Conservation (phyloP, 2,113 vertebrate species). For the Heloderma charlesbogerti region DNA sequence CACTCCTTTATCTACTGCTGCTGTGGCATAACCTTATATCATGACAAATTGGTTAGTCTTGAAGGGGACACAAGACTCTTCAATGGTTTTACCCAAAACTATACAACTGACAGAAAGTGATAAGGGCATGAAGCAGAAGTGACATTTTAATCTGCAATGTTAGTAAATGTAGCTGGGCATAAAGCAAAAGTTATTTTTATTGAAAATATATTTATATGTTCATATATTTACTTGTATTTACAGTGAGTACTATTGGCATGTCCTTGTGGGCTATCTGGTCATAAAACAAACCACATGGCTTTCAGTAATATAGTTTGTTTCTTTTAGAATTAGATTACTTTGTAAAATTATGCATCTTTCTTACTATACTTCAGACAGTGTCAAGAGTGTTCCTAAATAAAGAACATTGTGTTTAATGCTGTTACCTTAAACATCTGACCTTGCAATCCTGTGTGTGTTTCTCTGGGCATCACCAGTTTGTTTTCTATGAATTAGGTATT, state of each 20-base stretch:
- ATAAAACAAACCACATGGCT: neutral
- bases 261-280: neutral
- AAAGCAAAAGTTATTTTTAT: too few species aligned
- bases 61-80: too few species aligned
- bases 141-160: too few species aligned
- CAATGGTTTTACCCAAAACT: too few species aligned
- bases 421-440: neutral
- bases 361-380: neutral
- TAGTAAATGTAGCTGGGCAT: too few species aligned
- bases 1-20: neutral
- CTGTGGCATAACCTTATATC: neutral
- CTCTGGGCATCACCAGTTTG: neutral
- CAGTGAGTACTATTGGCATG: neutral
- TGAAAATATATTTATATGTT: too few species aligned
- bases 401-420: neutral
- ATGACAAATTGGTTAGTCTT: neutral
- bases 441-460: neutral
- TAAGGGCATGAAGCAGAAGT: too few species aligned
- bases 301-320: neutral
- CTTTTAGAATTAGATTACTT: slow-evolving; percentile 5
- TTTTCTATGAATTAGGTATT: neutral
- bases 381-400: neutral
- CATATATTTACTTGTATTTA: too few species aligned
- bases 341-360: neutral
- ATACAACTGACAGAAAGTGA: too few species aligned